phyloP scores from a whole-genome alignment of 2,797 vertebrate species.

The Chelidonichthys spinosus region DNA sequence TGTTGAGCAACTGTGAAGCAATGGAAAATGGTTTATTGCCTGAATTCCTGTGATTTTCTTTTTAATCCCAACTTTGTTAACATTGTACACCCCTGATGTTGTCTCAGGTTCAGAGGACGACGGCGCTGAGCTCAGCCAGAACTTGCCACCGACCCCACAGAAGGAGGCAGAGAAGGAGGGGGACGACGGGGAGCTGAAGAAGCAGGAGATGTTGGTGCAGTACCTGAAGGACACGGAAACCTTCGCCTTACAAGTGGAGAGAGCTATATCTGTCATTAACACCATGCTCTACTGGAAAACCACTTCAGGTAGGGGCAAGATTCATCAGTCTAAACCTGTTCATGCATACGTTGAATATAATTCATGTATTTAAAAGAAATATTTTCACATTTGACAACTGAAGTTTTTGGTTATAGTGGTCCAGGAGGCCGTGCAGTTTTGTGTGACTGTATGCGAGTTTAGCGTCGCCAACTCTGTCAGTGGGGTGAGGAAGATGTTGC shows the following conservation, averaged over 20 bases:
- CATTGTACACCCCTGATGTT: neutral
- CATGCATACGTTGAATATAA: neutral
- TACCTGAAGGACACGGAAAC: slow-evolving; percentile 93
- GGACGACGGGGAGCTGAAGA: slow-evolving; percentile 84
- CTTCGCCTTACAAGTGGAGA: slow-evolving; percentile 92
- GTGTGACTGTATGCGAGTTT: slow-evolving; percentile 93
- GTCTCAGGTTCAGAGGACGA: slow-evolving; percentile 80
- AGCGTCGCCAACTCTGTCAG: slow-evolving; percentile 90
- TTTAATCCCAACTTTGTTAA: neutral
- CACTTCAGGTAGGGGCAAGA: slow-evolving; percentile 83
- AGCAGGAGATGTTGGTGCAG: slow-evolving; percentile 96
- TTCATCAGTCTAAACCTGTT: neutral
- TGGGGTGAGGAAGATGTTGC: slow-evolving; percentile 94
- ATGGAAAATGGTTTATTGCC: slow-evolving; percentile 2
- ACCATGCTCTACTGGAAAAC: slow-evolving; percentile 94
- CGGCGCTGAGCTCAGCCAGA: slow-evolving; percentile 59
- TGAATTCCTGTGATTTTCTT: neutral
- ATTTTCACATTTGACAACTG: neutral
- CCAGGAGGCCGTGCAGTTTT: slow-evolving; percentile 98
- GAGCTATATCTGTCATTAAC: slow-evolving; percentile 90
- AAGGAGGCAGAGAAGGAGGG: slow-evolving; percentile 70
- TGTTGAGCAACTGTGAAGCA: slow-evolving; percentile 7
- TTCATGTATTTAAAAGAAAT: neutral
- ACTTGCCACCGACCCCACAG: slow-evolving; percentile 71
- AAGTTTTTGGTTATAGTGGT: slow-evolving; percentile 86